Conservation (phyloP, 2,888 invertebrate species). For the Elmis aenea region DNA sequence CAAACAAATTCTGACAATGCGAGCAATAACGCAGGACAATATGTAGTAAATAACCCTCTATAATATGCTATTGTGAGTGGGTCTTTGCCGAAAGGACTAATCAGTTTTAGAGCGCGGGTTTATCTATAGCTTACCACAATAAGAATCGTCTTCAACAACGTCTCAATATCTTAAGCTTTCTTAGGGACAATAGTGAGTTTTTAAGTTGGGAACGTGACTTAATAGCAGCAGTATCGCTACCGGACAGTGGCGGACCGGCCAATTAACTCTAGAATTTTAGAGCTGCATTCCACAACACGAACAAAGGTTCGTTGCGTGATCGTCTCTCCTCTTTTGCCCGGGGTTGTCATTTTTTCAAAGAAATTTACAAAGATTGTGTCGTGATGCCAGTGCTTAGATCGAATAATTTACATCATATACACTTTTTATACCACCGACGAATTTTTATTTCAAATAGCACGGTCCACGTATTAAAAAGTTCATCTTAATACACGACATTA, state of each 20-base stretch:
- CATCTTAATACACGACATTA: too few relatives aligned
- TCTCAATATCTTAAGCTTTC: conserved; percentile 15
- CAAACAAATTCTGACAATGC: too few relatives aligned
- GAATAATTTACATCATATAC: too few relatives aligned
- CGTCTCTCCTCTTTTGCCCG: conserved; percentile 35
- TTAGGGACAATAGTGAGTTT: conserved; percentile 18
- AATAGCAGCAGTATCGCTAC: conserved; percentile 29
- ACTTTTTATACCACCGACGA: too few relatives aligned
- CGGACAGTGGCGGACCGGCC: conserved; percentile 31
- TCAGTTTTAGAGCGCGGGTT: conserved; percentile 15
- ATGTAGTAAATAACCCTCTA: too few relatives aligned
- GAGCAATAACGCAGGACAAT: too few relatives aligned
- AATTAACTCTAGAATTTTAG: conserved; percentile 35
- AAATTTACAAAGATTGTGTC: conserved; percentile 27
- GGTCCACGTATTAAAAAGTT: too few relatives aligned
- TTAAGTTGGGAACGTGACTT: conserved; percentile 21
- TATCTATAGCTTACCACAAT: conserved; percentile 16
- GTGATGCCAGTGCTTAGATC: conserved; percentile 22
- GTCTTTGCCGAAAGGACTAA: conserved; percentile 16
- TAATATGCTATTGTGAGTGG: conserved; percentile 7
- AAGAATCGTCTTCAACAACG: conserved; percentile 13
- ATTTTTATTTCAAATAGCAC: too few relatives aligned
- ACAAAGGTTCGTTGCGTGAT: conserved; percentile 38
- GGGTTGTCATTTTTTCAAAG: conserved; percentile 38
- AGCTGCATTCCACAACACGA: conserved; percentile 36